A percentile compares a stretch with the other conserved stretches of the same genome.
phyloP scores from a whole-genome alignment of 1,140 invertebrate genomes.

The Drosophila orena region DNA sequence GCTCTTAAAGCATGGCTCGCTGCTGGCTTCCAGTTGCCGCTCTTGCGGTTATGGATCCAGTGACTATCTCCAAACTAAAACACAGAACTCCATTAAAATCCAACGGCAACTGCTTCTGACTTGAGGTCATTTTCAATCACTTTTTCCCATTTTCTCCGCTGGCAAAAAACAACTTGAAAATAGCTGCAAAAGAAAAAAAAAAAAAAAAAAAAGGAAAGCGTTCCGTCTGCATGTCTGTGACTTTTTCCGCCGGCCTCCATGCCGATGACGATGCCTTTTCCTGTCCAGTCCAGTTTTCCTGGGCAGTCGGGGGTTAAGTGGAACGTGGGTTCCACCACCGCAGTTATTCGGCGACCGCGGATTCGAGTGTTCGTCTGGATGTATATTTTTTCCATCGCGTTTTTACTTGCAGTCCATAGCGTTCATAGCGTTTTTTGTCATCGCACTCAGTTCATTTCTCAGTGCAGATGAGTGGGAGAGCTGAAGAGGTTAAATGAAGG shows the following conservation, averaged over 20 bases:
- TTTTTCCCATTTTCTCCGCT: slow-evolving; percentile 71
- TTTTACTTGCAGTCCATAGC: slow-evolving; percentile 7
- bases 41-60: slow-evolving; percentile 27
- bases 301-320: slow-evolving; percentile 7
- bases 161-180: slow-evolving; percentile 66
- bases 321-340: not conserved
- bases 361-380: slow-evolving; percentile 65
- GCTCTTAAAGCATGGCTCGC: slow-evolving; percentile 8
- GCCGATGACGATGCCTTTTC: slow-evolving; percentile 35
- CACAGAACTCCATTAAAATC: slow-evolving; percentile 74
- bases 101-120: slow-evolving; percentile 71
- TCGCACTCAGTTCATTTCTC: slow-evolving; percentile 66
- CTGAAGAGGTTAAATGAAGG: slow-evolving; percentile 43
- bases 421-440: slow-evolving; percentile 31
- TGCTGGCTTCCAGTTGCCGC: not conserved
- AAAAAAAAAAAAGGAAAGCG: slow-evolving; percentile 12
- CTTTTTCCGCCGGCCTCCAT: slow-evolving; percentile 41
- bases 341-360: slow-evolving; percentile 56
- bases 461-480: slow-evolving; percentile 64
- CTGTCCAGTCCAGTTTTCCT: slow-evolving; percentile 1
- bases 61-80: slow-evolving; percentile 38
- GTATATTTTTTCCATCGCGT: slow-evolving; percentile 37
- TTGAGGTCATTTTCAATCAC: slow-evolving; percentile 83
- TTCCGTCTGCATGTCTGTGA: slow-evolving; percentile 58
- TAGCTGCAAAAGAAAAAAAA: slow-evolving; percentile 34